Conservation (phyloP, 2,113 vertebrate species). For the Terrapene triunguis region DNA sequence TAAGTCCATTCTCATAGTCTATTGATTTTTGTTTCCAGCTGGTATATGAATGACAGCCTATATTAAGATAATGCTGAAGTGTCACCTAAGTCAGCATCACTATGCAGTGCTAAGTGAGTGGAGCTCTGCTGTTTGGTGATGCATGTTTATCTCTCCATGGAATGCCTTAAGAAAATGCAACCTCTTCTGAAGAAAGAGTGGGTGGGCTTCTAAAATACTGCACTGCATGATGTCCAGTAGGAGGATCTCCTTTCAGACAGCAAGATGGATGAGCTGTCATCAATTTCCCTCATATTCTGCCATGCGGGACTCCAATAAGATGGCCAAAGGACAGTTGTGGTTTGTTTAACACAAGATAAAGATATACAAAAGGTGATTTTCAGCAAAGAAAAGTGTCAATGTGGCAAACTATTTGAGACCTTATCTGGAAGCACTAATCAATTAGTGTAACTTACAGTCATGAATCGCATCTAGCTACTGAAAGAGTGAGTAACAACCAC, state of each 20-base stretch:
- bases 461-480: constrained; percentile 55
- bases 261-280: constrained; percentile 53
- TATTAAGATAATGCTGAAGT: constrained; percentile 78
- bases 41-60: constrained; percentile 68
- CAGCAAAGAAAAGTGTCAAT: constrained; percentile 16
- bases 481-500: constrained; percentile 58
- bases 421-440: background rate
- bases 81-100: constrained; percentile 58
- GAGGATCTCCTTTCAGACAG: constrained; percentile 59
- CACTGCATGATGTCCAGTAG: constrained; percentile 37
- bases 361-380: background rate
- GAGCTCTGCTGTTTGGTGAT: constrained; percentile 34
- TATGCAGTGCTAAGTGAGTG: background rate
- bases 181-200: background rate
- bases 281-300: background rate
- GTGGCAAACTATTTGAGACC: background rate
- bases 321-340: background rate
- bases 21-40: constrained; percentile 79
- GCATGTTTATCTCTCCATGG: constrained; percentile 21
- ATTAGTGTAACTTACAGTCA: background rate
- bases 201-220: constrained; percentile 55
- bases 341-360: constrained; percentile 6
- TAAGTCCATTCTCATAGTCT: constrained; percentile 68
- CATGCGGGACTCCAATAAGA: constrained; percentile 7
- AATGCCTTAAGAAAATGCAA: constrained; percentile 12